These are phyloP conservation scores for Gallinago stenura DNA, from an alignment of 2,797 vertebrate species.

Conservation along the genomic window DNA sequence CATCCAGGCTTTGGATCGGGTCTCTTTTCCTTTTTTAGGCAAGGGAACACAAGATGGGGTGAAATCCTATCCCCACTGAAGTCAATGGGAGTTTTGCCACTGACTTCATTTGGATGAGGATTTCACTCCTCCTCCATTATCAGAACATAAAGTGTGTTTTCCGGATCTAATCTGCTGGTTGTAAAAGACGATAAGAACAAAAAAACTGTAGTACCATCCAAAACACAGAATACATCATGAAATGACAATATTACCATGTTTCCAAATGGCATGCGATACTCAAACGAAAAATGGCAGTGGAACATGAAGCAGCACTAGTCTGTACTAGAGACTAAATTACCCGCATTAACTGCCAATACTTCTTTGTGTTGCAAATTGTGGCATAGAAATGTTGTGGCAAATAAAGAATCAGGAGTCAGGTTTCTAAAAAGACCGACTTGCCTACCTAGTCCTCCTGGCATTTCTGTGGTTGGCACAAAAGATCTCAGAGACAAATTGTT, in stretches of 20 bases:
- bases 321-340: not conserved
- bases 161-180: slow-evolving; percentile 18
- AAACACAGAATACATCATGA: not conserved
- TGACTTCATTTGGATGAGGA: slow-evolving; percentile 51
- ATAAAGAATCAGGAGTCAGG: not conserved
- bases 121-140: not conserved
- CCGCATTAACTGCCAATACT: not conserved
- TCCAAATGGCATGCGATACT: not conserved
- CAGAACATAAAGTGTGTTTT: slow-evolving; percentile 36
- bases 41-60: slow-evolving; percentile 30
- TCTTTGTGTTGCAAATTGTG: not conserved
- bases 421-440: not conserved
- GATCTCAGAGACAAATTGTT: not conserved
- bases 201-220: not conserved
- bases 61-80: slow-evolving; percentile 61
- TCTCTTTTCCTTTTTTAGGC: slow-evolving; percentile 69
- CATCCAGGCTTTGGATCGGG: slow-evolving; percentile 46
- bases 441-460: not conserved
- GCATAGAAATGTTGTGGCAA: not conserved
- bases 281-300: not conserved
- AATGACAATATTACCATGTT: not conserved
- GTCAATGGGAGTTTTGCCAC: slow-evolving; percentile 43
- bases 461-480: not conserved
- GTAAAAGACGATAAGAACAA: slow-evolving; percentile 13
- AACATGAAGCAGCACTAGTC: not conserved